Evolutionary conservation across 2,888 invertebrate species (phyloP), one percentile per base, ranked within the genome.

Genomic region (Mesopsocus fuscifrons): DNA sequence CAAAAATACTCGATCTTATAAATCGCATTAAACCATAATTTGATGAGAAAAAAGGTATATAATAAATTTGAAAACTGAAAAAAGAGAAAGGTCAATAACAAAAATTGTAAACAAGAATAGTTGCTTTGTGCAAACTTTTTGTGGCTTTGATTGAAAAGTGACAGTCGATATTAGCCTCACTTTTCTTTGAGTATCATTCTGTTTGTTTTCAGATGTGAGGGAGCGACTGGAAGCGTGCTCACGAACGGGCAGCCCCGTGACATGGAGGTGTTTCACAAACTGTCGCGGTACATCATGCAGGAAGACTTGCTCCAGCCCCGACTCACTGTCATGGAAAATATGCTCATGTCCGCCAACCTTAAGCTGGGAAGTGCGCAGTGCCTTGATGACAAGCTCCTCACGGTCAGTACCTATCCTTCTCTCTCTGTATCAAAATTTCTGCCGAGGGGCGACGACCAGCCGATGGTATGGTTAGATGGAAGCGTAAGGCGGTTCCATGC

Each of bases 231-330:
- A 0, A 64, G 71, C 13, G 74, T 94, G 34, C 66, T 71, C 45
- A 73, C 88, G 13, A 92, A 92, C 59, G 83, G 82, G 0, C 68
- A 72, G 50, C 71, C 74, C 0, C 67, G 91, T 11, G 73, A 89
- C 55, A 64, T 84, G 45, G 69, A 74, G 18, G 67, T 74, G 50
- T 94, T 94, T 62, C 70, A 83, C 34, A 87, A 85, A 63, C 69
- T 87, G 63, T 88, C 91, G 0, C 76, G 91, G 43, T 94, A 94
- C 64, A 95, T 95, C 52, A 92, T 94, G 91, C 95, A 95, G 62
- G 75, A 87, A 49, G 87, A 88, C 55, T 65, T 85, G 1, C 62
- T 89, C 15, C 83, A 92, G 57, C 85, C 84, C 0, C 75, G 80
- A 57, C 74, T 94, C 49, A 83, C 88, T 0, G 88, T 92, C 2